Evolutionary conservation across 2,113 vertebrate genomes (phyloP).

Genomic region (Chloropsis cyanopogon): DNA sequence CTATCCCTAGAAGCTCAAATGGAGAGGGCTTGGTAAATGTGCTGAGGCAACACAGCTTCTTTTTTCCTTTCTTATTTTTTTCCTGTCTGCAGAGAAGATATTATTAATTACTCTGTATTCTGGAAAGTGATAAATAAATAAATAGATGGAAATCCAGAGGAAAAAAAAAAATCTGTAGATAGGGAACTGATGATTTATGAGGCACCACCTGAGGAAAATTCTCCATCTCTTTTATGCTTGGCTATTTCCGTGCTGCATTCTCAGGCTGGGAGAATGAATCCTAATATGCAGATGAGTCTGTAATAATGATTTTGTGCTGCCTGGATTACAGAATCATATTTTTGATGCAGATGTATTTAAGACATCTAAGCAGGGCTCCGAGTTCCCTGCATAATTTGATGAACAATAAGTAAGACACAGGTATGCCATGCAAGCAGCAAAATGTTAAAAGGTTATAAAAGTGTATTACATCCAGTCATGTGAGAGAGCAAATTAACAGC

Average conservation of each 20-base stretch:
- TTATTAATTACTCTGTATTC: slow-evolving; percentile 50
- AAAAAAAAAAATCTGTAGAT: not conserved
- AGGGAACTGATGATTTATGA: slow-evolving; percentile 53
- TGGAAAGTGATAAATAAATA: slow-evolving; percentile 53
- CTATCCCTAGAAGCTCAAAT: not conserved
- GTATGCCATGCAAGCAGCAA: slow-evolving; percentile 38
- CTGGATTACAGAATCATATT: slow-evolving; percentile 38
- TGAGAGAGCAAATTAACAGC: slow-evolving; percentile 59
- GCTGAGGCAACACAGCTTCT: not conserved
- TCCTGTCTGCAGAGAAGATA: not conserved
- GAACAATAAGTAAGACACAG: slow-evolving; percentile 61
- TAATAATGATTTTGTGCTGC: slow-evolving; percentile 59
- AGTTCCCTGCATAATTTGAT: slow-evolving; percentile 55
- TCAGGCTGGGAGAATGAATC: slow-evolving; percentile 35
- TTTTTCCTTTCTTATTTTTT: not conserved
- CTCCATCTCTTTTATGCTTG: slow-evolving; percentile 49
- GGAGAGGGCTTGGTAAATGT: not conserved
- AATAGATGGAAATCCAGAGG: slow-evolving; percentile 4
- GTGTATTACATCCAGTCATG: slow-evolving; percentile 47
- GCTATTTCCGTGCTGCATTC: slow-evolving; percentile 35
- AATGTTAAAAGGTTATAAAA: slow-evolving; percentile 63
- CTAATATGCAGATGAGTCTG: slow-evolving; percentile 57
- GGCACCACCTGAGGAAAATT: slow-evolving; percentile 46
- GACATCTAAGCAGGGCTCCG: slow-evolving; percentile 29
- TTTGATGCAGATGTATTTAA: slow-evolving; percentile 49